Conservation (phyloP, 2,888 invertebrate genomes). For the Tubulanus polymorphus region DNA sequence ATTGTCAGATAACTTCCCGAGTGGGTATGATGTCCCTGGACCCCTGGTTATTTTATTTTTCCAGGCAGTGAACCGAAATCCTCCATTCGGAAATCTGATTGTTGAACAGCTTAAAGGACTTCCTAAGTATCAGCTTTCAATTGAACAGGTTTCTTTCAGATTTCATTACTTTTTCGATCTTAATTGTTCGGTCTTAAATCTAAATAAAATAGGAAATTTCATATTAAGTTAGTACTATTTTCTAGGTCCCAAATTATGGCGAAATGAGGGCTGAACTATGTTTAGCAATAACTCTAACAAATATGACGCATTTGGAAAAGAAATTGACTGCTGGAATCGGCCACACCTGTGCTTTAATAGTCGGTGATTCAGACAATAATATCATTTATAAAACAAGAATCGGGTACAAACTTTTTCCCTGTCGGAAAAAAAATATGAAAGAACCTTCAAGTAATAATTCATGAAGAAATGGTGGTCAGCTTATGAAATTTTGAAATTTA, state of each 20-base stretch:
- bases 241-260: constrained; percentile 22
- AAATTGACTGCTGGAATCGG: constrained; percentile 57
- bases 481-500: not conserved
- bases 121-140: constrained; percentile 61
- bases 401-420: constrained; percentile 27
- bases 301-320: constrained; percentile 24
- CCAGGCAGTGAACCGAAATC: constrained; percentile 69
- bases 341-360: constrained; percentile 61
- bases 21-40: too few relatives aligned
- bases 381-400: constrained; percentile 57
- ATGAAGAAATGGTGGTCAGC: not conserved
- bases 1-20: too few relatives aligned
- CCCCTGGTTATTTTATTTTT: too few relatives aligned
- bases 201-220: not conserved
- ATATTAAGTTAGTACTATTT: not conserved
- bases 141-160: constrained; percentile 54
- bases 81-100: constrained; percentile 69
- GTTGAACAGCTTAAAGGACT: constrained; percentile 62
- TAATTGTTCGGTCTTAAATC: too few relatives aligned
- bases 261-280: constrained; percentile 27
- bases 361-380: constrained; percentile 65
- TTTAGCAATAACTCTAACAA: constrained; percentile 32
- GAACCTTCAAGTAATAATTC: not conserved
- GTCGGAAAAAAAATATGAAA: not conserved
- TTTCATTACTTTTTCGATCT: too few relatives aligned